Base-by-base conservation (phyloP, 2,888 invertebrate genomes). In the Noctua fimbriata region DNA sequence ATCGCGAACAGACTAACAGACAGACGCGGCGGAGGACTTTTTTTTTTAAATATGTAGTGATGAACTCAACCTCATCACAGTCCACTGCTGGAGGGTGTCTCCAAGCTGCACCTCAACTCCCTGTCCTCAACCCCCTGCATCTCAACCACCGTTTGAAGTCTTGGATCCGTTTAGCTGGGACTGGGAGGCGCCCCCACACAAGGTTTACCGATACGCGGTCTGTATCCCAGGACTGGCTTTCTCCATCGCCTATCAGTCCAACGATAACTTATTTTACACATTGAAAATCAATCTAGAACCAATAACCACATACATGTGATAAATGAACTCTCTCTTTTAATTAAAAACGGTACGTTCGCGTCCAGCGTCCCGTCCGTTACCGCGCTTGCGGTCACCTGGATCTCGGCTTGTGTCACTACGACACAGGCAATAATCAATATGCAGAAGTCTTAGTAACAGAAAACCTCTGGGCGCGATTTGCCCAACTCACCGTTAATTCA, bases 271-370 rank as follows among this genome's bases (percentile, higher is more conserved):
- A 28, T 60, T 60, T 60, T 18, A 16, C 10, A 55, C 5, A 63
- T 44, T 41, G 21, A 18, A 28, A 58, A 78, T 14, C 44, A 69
- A 74, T 80, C 4, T 55, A 58, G 32, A 41, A 44, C 32, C 67
- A 49, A 80, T 41, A 79, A 66, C 49, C 55, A 12, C 32, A 32
- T 0, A 36, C 24, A 5, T 49, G 44, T 12, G 18, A 16, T 70
- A 67, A 67, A 66, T 52, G 55, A 60, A 67, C 52, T 63, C 36
- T 63, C 55, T n/a, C 44, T 79, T 84, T 58, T 79, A 72, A 84
- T 80, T 80, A 75, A 72, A 65, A 12, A 24, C 14, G 16, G 21
- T 63, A 69, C 28, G 16, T 63, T 71, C 9, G 28, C 65, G 16
- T 32, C 5, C 69, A 21, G 47, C 58, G 16, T 21, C 4, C 69